Evolutionary conservation across 2,797 vertebrate species (phyloP).

Genomic region (Adelosebastes latens): DNA sequence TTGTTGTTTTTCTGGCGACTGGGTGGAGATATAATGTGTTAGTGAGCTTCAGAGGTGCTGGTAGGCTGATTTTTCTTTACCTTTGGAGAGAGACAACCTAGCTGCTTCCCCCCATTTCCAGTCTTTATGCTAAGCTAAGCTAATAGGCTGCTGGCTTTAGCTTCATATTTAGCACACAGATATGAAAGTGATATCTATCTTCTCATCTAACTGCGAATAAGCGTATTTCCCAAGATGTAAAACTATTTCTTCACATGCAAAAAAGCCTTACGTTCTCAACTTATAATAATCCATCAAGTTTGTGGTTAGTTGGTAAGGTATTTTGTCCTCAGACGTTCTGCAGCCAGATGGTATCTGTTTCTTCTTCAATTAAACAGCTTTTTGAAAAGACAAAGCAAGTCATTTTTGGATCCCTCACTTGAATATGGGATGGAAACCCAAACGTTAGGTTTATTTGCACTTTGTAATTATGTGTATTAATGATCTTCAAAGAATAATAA

Average conservation of each 20-base stretch:
- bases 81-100: neutral
- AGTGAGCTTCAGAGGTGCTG: neutral
- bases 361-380: neutral
- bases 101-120: fast-evolving
- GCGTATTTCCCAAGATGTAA: fast-evolving
- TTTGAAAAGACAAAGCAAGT: neutral
- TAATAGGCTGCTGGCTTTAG: neutral
- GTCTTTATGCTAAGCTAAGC: neutral
- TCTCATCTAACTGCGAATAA: neutral
- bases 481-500: neutral
- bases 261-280: fast-evolving
- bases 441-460: neutral
- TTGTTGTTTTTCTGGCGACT: neutral
- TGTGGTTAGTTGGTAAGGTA: neutral
- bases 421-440: neutral
- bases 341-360: neutral
- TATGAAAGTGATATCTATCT: neutral
- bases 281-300: neutral
- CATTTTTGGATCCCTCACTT: neutral
- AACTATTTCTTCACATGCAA: neutral
- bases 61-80: neutral
- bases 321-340: neutral
- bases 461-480: neutral
- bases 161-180: too few relatives aligned
- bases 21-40: neutral